Evolutionary conservation across 64 coral and sea anemone genomes (phyloP), one percentile per base, ranked within the genome.

Genomic region (Cladopsammia gracilis): DNA sequence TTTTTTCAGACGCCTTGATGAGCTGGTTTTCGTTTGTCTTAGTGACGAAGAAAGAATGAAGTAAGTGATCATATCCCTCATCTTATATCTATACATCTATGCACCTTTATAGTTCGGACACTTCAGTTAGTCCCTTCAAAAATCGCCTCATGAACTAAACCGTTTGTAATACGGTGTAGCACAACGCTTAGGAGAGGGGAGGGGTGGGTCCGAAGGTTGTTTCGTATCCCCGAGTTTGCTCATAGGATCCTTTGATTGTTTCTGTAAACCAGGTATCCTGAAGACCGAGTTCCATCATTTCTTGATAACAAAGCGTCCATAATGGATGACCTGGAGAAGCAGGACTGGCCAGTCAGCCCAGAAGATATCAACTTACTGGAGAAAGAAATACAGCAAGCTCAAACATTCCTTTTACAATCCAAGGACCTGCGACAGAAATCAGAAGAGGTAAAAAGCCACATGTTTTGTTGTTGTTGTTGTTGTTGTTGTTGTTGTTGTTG

Each of bases 351-450:
- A 23, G 77, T 97, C 4, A 77, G 60, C 20, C 84, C 62, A 25
- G 96, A 87, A 26, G 96, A 97, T 51, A 94, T 97, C 54, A 54
- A 18, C n/a, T 70, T 78, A 54, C 82, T 97, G 14, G 92, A 94
- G 70, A 93, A 82, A 83, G 96, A 97, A 70, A 97, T 97, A 24
- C 68, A 94, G 44, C 96, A 97, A 88, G 96, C 96, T 8, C 69
- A 97, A 13, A 93, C 93, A 48, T 97, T 94, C 68, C 66, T 97
- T 0, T 70, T 68, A 15, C 96, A 97, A 70, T 97, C 96, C n/a
- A 81, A 60, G 83, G 92, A 97, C 54, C 67, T 97, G 11, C 73
- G 96, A n/a, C 86, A 93, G 67, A 89, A 93, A 48, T 97, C 96
- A 2, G 96, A 97, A 91, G 44, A 97, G 96, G 96, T 97, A 91